Conservation (phyloP, 2,888 invertebrate species). For the Norana najaformis region DNA sequence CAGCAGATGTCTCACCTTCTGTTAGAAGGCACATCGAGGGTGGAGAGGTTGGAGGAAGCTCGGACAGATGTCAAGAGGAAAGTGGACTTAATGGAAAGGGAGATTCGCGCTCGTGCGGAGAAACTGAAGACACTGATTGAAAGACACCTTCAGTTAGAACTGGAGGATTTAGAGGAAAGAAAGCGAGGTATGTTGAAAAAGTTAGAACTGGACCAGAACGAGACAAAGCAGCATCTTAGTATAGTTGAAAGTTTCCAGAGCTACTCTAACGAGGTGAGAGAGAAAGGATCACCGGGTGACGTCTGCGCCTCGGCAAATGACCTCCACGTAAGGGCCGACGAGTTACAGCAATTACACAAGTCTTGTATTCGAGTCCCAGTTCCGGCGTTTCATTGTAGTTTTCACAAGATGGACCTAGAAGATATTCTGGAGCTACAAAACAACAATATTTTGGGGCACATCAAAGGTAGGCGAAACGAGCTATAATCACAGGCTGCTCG, state of each 20-base stretch:
- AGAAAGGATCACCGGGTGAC: not conserved
- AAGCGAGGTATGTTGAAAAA: not conserved
- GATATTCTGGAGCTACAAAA: not conserved
- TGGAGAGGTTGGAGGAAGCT: not conserved
- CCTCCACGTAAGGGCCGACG: not conserved
- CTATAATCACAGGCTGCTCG: not conserved
- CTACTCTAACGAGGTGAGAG: not conserved
- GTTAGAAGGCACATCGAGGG: not conserved
- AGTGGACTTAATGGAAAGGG: not conserved
- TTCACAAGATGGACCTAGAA: not conserved
- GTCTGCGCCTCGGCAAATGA: not conserved
- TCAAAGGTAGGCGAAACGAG: not conserved
- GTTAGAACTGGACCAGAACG: not conserved
- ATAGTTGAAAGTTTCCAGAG: not conserved
- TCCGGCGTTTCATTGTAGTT: not conserved
- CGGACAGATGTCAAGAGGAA: not conserved
- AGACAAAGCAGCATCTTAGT: not conserved
- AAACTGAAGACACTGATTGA: not conserved
- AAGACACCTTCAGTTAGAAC: not conserved
- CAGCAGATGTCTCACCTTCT: not conserved
- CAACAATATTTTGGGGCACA: not conserved
- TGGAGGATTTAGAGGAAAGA: not conserved
- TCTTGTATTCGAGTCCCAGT: constrained; percentile 1
- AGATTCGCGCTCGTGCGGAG: not conserved
- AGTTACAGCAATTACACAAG: not conserved